Evolutionary conservation across 2,888 invertebrate species (phyloP), one percentile per base, ranked within the genome.

Genomic region (Cosmia trapezina): DNA sequence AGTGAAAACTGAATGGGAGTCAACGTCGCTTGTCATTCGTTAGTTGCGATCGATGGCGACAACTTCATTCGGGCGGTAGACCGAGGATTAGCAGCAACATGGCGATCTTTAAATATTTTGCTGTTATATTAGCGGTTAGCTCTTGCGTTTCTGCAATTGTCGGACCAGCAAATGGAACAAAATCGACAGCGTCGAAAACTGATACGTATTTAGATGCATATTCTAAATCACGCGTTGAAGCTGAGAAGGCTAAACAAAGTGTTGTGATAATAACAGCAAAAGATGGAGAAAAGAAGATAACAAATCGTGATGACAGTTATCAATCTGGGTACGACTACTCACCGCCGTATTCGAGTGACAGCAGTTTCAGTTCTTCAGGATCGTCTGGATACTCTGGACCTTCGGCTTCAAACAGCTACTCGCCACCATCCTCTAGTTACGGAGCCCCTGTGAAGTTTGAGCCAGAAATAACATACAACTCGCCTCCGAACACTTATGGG

Each of bases 191-290:
- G 45, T 88, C 92, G 66, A 95, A 95, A 89, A 93, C 93, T 2
- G 97, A 97, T 89, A 97, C 97, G 4, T 97, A 97, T 86, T 91
- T 97, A 83, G 97, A 97, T 57, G 97, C 97, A 4, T 96, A 97
- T 84, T 96, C 96, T 9, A 96, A 97, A 84, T 97, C 97, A 33
- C 91, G 87, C 89, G 95, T 90, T 88, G 96, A 91, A 92, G 96
- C 93, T 83, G 96, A 92, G 89, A 95, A 93, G 87, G 93, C 94
- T 71, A 94, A 94, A 81, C 93, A 94, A 89, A 94, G 92, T 79
- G 96, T 93, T 65, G 91, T 94, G 79, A 96, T 94, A 87, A 90
- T 94, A 88, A 96, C 94, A 45, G 95, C 93, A 33, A 95, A 95
- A 81, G 95, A 95, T 76, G 95, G 94, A n/a, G 96, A 94, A 83